Evolutionary conservation across 2,113 vertebrate genomes (phyloP).

Genomic region (Hyperopisus bebe): DNA sequence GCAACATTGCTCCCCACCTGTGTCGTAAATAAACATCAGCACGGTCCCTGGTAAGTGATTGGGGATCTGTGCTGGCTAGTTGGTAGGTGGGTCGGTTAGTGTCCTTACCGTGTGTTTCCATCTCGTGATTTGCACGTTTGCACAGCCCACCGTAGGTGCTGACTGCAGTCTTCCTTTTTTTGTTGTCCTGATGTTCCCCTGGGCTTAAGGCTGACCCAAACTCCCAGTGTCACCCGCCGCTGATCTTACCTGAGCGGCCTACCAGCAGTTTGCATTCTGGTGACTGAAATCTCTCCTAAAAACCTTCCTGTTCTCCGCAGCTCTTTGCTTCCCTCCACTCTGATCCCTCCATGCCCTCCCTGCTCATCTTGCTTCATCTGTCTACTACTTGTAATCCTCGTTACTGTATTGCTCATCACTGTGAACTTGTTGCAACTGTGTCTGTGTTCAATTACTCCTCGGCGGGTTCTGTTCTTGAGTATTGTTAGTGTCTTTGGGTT

Average conservation of each 20-base stretch:
- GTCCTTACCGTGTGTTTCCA: not conserved
- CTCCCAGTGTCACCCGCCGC: not conserved
- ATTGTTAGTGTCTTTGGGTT: not conserved
- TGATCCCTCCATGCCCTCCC: not conserved
- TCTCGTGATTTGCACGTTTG: not conserved
- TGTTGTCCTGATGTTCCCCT: not conserved
- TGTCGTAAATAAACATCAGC: not conserved
- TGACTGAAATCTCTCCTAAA: not conserved
- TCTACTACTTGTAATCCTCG: not conserved
- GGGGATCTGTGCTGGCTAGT: not conserved
- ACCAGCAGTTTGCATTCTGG: not conserved
- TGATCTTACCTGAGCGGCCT: not conserved
- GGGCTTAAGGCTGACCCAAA: not conserved
- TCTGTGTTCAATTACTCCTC: not conserved
- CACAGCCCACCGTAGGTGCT: not conserved
- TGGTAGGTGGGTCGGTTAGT: not conserved
- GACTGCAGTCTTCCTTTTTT: not conserved
- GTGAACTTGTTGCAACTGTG: not conserved
- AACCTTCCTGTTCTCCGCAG: not conserved
- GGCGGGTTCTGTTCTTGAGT: not conserved
- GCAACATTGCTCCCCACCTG: not conserved
- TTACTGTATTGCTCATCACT: not conserved
- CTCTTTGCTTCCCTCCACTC: not conserved
- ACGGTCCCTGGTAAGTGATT: not conserved
- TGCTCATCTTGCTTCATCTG: not conserved